phyloP scores from a whole-genome alignment of 2,888 invertebrate species.

The Frankliniella fusca region DNA sequence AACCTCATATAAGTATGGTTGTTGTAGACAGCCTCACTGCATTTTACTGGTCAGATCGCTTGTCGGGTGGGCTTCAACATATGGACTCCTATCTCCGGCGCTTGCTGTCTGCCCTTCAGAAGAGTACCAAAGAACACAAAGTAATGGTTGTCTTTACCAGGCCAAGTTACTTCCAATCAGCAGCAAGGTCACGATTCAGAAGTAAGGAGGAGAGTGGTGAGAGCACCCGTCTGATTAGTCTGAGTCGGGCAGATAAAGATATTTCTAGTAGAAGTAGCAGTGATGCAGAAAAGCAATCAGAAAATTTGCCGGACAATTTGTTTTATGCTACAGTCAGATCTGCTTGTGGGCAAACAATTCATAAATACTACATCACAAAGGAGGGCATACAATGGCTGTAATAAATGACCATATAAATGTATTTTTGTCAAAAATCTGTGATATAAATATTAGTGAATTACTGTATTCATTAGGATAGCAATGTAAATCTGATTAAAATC shows the following conservation, averaged over 20 bases:
- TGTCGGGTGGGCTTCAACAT: slow-evolving; percentile 39
- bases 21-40: slow-evolving; percentile 52
- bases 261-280: neutral
- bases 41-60: slow-evolving; percentile 51
- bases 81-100: slow-evolving; percentile 43
- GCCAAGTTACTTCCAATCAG: slow-evolving; percentile 49
- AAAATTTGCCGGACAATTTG: neutral
- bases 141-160: slow-evolving; percentile 53
- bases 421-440: neutral
- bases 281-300: neutral
- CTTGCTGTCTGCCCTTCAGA: slow-evolving; percentile 48
- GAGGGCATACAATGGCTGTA: neutral
- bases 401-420: neutral
- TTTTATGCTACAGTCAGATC: neutral
- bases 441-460: neutral
- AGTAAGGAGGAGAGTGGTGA: neutral
- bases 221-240: neutral
- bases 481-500: neutral
- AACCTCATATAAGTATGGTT: slow-evolving; percentile 48
- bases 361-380: neutral
- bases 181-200: neutral
- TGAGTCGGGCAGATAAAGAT: neutral
- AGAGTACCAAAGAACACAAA: slow-evolving; percentile 52
- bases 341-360: neutral
- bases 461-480: neutral